Conservation (phyloP, 2,797 vertebrate genomes). For the Helarctos malayanus region DNA sequence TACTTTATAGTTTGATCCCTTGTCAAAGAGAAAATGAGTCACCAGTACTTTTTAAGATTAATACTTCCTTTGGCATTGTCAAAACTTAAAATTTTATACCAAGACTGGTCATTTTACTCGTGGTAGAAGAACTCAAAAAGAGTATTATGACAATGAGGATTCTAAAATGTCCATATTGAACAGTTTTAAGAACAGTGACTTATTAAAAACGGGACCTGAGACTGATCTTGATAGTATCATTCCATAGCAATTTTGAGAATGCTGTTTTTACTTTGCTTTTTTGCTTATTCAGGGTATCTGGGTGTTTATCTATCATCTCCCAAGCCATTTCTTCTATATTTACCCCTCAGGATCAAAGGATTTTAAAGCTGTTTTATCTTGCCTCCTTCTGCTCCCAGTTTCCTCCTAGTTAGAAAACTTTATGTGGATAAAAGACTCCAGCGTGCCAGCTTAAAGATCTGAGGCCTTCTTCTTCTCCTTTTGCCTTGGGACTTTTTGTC, state of each 20-base stretch:
- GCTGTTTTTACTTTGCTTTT: background rate
- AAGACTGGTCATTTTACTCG: slow-evolving; percentile 14
- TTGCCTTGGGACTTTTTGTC: background rate
- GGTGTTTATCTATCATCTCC: background rate
- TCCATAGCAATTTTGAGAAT: background rate
- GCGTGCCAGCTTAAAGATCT: background rate
- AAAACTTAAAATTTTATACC: slow-evolving; percentile 15
- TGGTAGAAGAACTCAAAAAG: background rate
- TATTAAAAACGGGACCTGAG: background rate
- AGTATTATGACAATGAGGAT: background rate
- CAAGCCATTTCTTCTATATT: background rate
- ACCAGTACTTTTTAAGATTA: slow-evolving; percentile 23
- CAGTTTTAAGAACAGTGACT: slow-evolving; percentile 34
- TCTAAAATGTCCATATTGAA: background rate
- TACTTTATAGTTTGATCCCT: background rate
- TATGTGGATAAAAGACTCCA: background rate
- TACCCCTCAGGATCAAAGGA: background rate
- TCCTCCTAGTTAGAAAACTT: slow-evolving; percentile 36
- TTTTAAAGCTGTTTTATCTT: background rate
- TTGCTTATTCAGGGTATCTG: background rate
- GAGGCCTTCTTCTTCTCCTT: background rate
- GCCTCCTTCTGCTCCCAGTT: background rate
- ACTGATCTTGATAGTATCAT: background rate
- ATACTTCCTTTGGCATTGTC: slow-evolving; percentile 3
- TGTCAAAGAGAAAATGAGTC: slow-evolving; percentile 6